Conservation (phyloP, 2,888 invertebrate genomes). For the Criorhina ranunculi region DNA sequence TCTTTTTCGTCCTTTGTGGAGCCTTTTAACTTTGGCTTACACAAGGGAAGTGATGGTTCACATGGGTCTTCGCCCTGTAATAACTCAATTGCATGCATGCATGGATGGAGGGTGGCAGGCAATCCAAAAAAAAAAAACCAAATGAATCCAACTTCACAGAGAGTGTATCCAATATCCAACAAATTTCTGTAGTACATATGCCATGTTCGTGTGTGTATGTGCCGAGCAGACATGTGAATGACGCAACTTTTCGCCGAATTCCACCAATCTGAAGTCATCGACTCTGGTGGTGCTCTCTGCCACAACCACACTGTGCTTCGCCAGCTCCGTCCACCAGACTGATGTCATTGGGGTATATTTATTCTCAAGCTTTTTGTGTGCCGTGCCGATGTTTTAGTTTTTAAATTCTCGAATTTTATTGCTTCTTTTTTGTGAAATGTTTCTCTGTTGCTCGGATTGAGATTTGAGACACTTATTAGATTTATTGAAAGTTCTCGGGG, state of each 20-base stretch:
- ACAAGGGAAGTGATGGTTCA: slow-evolving; percentile 39
- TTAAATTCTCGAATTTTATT: slow-evolving; percentile 70
- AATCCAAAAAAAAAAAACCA: slow-evolving; percentile 18
- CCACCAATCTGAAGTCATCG: slow-evolving; percentile 76
- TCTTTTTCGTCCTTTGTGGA: slow-evolving; percentile 33
- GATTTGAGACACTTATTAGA: slow-evolving; percentile 72
- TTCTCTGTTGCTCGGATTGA: slow-evolving; percentile 27
- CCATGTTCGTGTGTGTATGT: slow-evolving; percentile 12
- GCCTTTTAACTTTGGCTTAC: slow-evolving; percentile 46
- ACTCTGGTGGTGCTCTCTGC: slow-evolving; percentile 32
- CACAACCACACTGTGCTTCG: slow-evolving; percentile 32
- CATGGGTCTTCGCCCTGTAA: slow-evolving; percentile 62
- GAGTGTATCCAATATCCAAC: slow-evolving; percentile 68
- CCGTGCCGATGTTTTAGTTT: slow-evolving; percentile 51
- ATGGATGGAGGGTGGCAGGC: neutral
- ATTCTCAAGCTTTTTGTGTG: slow-evolving; percentile 52
- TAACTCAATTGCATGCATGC: slow-evolving; percentile 73
- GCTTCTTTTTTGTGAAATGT: slow-evolving; percentile 47
- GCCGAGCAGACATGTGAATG: slow-evolving; percentile 53
- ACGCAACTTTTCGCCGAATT: slow-evolving; percentile 75
- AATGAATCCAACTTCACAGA: slow-evolving; percentile 58
- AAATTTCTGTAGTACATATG: slow-evolving; percentile 9
- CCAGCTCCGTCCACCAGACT: slow-evolving; percentile 39
- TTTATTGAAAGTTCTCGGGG: slow-evolving; percentile 60
- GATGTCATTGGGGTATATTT: slow-evolving; percentile 74